Evolutionary conservation across 2,888 invertebrate genomes (phyloP), one percentile per base, ranked within the genome.

Genomic region (Thelaira solivaga): DNA sequence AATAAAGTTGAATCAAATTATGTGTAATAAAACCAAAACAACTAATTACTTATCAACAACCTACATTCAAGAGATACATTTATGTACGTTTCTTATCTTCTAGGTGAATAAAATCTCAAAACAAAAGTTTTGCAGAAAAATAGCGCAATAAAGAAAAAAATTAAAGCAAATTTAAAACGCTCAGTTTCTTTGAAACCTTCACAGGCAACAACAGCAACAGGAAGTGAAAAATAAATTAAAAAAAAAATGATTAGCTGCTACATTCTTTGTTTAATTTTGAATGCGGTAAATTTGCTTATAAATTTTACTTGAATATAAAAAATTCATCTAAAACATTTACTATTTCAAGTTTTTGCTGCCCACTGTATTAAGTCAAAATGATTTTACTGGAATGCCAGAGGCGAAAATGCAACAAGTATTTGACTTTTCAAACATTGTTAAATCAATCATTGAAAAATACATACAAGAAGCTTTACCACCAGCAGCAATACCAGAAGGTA

Each of bases 391-490:
- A 24, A 1, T 13, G 0, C 10, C 4, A 6, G 31, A 71, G 20
- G 1, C 16, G n/a, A 53, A 69, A 45, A 65, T 76, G 10, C 45
- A 72, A 16, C 75, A 80, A 36, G 80, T 72, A n/a, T 43, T 77
- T 2, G 36, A 61, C 11, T 80, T 73, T 43, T 72, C 81, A 34
- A 49, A 67, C 20, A 20, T 62, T 18, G 51, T 76, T 13, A 53
- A 34, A 13, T 45, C 18, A n/a, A 36, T 18, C 0, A 59, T 81
- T 26, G 61, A 77, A 13, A 49, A 69, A 6, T 79, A 76, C 16
- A 49, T 81, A 26, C 34, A 22, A 2, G 34, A 80, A 8, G 61
- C 65, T n/a, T 39, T 82, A 22, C 82, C 82, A 0, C 0, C 18
- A 2, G 45, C 49, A 4, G 75, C 77, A 11, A 61, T n/a, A 5